Base-by-base conservation (phyloP, 2,888 invertebrate species). In the Desoria tigrina region DNA sequence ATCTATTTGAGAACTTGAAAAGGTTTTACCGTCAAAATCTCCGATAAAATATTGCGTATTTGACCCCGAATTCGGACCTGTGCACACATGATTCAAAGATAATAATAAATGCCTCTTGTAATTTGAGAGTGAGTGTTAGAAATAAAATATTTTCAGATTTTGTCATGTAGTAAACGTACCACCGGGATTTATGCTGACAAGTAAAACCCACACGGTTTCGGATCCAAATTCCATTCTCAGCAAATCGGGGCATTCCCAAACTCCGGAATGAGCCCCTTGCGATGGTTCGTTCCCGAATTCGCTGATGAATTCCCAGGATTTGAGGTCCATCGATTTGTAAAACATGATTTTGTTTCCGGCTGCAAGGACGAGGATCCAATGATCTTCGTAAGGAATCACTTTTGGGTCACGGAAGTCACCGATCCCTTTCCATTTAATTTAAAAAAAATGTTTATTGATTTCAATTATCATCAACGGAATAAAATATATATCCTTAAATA, bases 241-340 rank as follows among this genome's bases (percentile, higher is more conserved):
- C 2, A 75, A 61, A 39, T 74, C 74, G 1, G 74, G 74, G 39
- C 75, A 75, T 57, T 74, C 75, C 71, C 72, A 75, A 32, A 74
- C 72, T 16, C 75, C 75, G 14, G 57, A 67, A 56, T 74, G 71
- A 6, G 54, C 39, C 7, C 75, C 73, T 51, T 67, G 50, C 24
- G 61, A 27, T 2, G 63, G 65, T 45, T 65, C 28, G 0, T 51
- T 42, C 2, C 75, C 75, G 49, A 74, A 74, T 45, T 71, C 70
- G 26, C 68, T 63, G 1, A 63, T 9, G 3, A 27, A 21, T 2
- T 23, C 51, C 75, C 75, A 75, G 7, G 24, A 23, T 45, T 69
- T 72, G 0, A 75, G 59, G 61, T 75, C 61, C 0, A 23, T 3
- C 1, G 71, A 71, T 4, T 27, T 18, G 42, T 68, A 75, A 39